Base-by-base conservation (phyloP, 2,888 invertebrate genomes). In the Phengaris alcon region DNA sequence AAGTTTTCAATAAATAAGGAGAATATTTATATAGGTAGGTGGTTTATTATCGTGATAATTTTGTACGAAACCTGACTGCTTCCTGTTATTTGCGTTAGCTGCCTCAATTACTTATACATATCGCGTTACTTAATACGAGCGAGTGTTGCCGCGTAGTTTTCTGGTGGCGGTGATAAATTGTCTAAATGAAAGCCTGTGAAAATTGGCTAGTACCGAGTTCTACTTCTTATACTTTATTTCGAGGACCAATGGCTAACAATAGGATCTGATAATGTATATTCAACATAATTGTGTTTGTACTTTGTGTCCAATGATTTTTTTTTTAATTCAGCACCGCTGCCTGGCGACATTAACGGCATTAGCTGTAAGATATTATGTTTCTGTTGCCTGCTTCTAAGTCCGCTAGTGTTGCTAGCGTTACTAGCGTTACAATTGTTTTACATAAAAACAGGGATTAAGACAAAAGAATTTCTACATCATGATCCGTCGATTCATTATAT, bases 71-170 rank as follows among this genome's bases (percentile, higher is more conserved):
- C 9, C 10, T 52, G 51, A 12, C 52, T 54, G 72, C 54, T 72
- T 72, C 54, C 72, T 72, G 68, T 68, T 48, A n/a, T 72, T 51
- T 35, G 72, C 51, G 22, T 69, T 48, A 69, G 69, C 70, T 70
- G 70, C 22, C 48, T 70, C 70, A 70, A 70, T 52, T 70, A 70
- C 69, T 70, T 70, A 70, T 70, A 70, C 70, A 70, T 70, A 70
- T 52, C 70, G 70, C 51, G 51, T 52, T 70, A 51, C 51, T 12
- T 22, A 51, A 51, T 48, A 15, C 22, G 5, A n/a, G 51, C n/a
- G 70, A 70, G 52, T 52, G 64, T 12, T 64, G 64, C 64, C 13
- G 64, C 57, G 15, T 15, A 1, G 35, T 35, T 13, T 5, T 6
- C 12, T 6, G 64, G 64, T 35, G 6, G 64, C 35, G 13, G 64